These are phyloP conservation scores for Drosophila gunungcola DNA, from an alignment of 1,140 invertebrate genomes.

Conservation along the genomic window DNA sequence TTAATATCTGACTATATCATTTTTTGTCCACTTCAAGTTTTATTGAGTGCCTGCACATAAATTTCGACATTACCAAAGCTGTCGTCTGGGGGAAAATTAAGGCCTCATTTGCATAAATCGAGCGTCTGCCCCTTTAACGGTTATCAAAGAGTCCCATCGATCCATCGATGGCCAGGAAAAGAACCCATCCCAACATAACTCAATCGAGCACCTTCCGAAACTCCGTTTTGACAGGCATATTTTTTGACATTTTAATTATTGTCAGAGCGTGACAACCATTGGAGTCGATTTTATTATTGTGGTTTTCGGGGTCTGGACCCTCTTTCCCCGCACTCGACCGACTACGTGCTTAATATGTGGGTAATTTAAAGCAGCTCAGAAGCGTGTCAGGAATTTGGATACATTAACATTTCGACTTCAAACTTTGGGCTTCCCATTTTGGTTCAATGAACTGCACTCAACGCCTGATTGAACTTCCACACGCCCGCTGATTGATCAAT, in stretches of 20 bases:
- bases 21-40: conserved; percentile 37
- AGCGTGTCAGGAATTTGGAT: conserved; percentile 60
- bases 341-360: conserved; percentile 71
- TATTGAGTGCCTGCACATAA: conserved; percentile 58
- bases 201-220: conserved; percentile 57
- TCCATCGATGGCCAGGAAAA: conserved; percentile 16
- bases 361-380: conserved; percentile 74
- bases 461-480: conserved; percentile 45
- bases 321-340: not conserved
- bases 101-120: conserved; percentile 68
- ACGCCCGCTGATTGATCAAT: conserved; percentile 55
- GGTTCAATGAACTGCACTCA: conserved; percentile 64
- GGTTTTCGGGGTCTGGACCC: conserved; percentile 17
- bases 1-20: conserved; percentile 38
- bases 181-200: conserved; percentile 61
- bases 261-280: conserved; percentile 55
- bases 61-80: conserved; percentile 62
- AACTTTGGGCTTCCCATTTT: conserved; percentile 44
- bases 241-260: conserved; percentile 76
- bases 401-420: conserved; percentile 32
- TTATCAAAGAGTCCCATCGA: conserved; percentile 26
- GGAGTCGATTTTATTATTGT: conserved; percentile 32
- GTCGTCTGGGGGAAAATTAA: conserved; percentile 55
- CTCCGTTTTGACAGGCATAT: conserved; percentile 63
- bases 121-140: conserved; percentile 33